These are phyloP conservation scores for Trichopoda pennipes DNA, from an alignment of 2,888 invertebrate species.

Conservation along the genomic window DNA sequence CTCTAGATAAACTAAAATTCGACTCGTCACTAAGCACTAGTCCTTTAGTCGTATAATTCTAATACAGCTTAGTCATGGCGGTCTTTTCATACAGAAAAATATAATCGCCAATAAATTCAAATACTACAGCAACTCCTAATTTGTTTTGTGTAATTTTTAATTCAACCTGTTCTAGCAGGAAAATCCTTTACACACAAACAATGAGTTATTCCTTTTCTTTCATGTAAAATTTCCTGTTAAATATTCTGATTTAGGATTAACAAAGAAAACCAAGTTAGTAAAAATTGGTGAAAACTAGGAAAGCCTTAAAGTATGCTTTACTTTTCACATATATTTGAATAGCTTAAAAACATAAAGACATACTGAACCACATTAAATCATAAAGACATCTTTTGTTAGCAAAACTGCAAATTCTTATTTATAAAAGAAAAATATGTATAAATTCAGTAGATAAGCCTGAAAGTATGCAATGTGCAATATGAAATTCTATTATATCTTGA, in stretches of 20 bases:
- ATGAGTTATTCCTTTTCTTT: too few species aligned
- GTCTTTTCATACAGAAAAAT: too few species aligned
- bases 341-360: not conserved
- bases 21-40: too few species aligned
- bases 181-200: too few species aligned
- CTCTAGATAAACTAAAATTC: too few species aligned
- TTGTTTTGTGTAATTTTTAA: too few species aligned
- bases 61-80: too few species aligned
- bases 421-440: not conserved
- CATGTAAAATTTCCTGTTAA: too few species aligned
- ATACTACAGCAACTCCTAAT: too few species aligned
- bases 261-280: not conserved
- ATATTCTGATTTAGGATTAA: not conserved
- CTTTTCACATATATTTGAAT: not conserved
- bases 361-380: not conserved
- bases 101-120: too few species aligned
- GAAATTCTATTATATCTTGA: constrained; percentile 6
- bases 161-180: too few species aligned
- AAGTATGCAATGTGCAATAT: constrained; percentile 47
- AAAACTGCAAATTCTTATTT: not conserved
- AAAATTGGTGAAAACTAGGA: not conserved
- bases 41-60: too few species aligned
- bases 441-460: constrained; percentile 43
- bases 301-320: constrained; percentile 32
- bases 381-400: not conserved